Conservation (phyloP, 2,888 invertebrate genomes). For the Rhagium mordax region DNA sequence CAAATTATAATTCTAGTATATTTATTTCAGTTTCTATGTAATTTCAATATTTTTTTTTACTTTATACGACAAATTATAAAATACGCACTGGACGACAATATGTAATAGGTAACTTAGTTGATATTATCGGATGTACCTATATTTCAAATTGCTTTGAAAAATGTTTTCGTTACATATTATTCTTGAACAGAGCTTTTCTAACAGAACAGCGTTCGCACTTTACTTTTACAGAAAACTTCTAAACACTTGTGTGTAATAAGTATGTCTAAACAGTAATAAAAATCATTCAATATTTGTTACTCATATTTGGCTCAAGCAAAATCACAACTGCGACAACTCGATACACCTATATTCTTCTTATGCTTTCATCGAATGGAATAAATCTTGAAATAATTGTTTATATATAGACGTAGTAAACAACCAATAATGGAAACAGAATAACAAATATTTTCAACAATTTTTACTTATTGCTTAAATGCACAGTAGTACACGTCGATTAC, state of each 20-base stretch:
- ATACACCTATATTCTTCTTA: neutral
- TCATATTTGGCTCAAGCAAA: neutral
- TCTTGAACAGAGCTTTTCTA: too few relatives aligned
- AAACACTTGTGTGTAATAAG: constrained; percentile 1
- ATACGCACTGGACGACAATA: too few relatives aligned
- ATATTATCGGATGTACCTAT: too few relatives aligned
- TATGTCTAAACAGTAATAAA: constrained; percentile 14
- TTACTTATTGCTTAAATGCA: constrained; percentile 47
- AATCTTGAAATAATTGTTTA: neutral
- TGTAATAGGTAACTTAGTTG: too few relatives aligned
- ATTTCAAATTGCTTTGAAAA: too few relatives aligned
- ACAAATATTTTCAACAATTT: constrained; percentile 35
- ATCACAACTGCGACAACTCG: neutral
- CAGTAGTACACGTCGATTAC: constrained; percentile 34
- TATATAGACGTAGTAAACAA: neutral
- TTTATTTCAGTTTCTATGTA: too few relatives aligned
- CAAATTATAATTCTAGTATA: too few relatives aligned
- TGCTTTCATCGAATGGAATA: neutral
- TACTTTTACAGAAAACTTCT: neutral
- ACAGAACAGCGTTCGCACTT: neutral
- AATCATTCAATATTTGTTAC: constrained; percentile 22
- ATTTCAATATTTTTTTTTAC: too few relatives aligned
- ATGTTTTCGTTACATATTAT: too few relatives aligned
- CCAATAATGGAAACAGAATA: constrained; percentile 3
- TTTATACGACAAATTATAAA: too few relatives aligned